Evolutionary conservation across 2,113 vertebrate genomes (phyloP).

Genomic region (human): GRCh38 chr4:83475001-83475500

Average conservation of each 20-base stretch:
- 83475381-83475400: not conserved
- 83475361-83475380: not conserved
- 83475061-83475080: not conserved
- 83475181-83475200: not conserved
- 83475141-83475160: not conserved
- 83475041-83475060: not conserved
- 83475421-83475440: not conserved
- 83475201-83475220: not conserved
- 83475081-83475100: not conserved
- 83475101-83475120: conserved; percentile 10
- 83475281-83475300: not conserved
- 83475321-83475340: not conserved
- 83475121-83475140: not conserved
- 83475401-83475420: not conserved
- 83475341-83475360: not conserved
- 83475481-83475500: no score
- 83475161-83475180: not conserved
- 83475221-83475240: not conserved
- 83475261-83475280: not conserved
- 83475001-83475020: not conserved
- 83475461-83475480: no score
- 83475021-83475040: not conserved
- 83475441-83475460: not conserved
- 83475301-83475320: not conserved
- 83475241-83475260: not conserved